Percentiles rank a stretch among this genome's conserved stretches.
Conservation (phyloP, 2,797 vertebrate species). For the Furcifer pardalis region DNA sequence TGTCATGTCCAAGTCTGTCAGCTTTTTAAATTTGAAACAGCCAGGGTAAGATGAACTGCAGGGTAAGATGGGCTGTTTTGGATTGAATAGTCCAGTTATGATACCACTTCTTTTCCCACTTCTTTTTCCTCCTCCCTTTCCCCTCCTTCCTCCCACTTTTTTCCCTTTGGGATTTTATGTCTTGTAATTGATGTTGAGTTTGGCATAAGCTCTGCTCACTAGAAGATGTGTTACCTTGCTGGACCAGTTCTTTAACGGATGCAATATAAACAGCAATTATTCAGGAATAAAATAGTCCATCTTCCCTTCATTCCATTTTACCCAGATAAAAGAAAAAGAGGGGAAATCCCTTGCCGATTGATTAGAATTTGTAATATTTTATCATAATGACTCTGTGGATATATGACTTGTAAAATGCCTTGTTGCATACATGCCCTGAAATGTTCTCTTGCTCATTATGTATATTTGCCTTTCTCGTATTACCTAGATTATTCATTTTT, state of each 20-base stretch:
- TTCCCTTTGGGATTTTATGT: neutral
- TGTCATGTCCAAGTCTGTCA: slow-evolving; percentile 83
- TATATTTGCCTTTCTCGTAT: slow-evolving; percentile 42
- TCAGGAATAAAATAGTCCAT: slow-evolving; percentile 75
- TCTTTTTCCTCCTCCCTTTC: neutral
- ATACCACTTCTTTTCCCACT: slow-evolving; percentile 59
- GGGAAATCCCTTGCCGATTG: slow-evolving; percentile 3
- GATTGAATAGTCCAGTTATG: slow-evolving; percentile 60
- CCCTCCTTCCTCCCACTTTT: no score
- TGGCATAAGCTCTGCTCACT: slow-evolving; percentile 53
- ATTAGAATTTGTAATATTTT: slow-evolving; percentile 18
- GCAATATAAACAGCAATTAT: slow-evolving; percentile 56
- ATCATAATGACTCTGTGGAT: slow-evolving; percentile 34
- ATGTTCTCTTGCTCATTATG: slow-evolving; percentile 34
- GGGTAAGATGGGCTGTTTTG: slow-evolving; percentile 76
- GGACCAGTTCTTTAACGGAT: slow-evolving; percentile 62
- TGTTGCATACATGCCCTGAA: slow-evolving; percentile 33
- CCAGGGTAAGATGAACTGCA: slow-evolving; percentile 81
- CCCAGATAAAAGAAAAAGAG: slow-evolving; percentile 58
- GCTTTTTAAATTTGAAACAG: slow-evolving; percentile 75
- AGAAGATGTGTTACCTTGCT: slow-evolving; percentile 65
- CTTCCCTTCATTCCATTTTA: slow-evolving; percentile 83
- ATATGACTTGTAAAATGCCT: slow-evolving; percentile 24
- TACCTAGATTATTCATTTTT: slow-evolving; percentile 53
- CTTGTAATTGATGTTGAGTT: slow-evolving; percentile 53